phyloP scores from a whole-genome alignment of 2,113 vertebrate species.

The Lagopus leucura region DNA sequence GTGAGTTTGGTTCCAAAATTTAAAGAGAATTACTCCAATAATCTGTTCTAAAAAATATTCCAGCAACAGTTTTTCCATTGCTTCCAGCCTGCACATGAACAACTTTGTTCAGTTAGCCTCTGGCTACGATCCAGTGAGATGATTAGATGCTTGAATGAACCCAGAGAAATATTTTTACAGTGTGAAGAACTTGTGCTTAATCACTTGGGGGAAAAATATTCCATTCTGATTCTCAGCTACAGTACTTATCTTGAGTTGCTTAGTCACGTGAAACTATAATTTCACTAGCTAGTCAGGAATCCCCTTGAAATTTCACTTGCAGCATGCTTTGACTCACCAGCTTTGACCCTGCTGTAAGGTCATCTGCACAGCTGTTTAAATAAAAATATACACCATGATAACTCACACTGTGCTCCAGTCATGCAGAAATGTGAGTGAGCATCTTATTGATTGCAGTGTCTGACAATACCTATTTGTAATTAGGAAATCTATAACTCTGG shows the following conservation, averaged over 20 bases:
- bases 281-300: background rate
- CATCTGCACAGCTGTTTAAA: constrained; percentile 28
- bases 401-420: background rate
- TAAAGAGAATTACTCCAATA: background rate
- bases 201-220: background rate
- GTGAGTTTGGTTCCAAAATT: background rate
- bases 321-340: background rate
- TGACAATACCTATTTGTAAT: constrained; percentile 5
- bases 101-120: constrained; percentile 8
- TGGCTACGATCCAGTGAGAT: constrained; percentile 42
- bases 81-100: background rate
- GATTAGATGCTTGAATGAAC: constrained; percentile 39
- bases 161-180: constrained; percentile 26
- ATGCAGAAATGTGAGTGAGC: constrained; percentile 23
- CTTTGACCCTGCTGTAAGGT: constrained; percentile 10
- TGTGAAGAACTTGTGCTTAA: constrained; percentile 35
- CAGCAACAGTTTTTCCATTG: background rate
- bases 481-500: constrained; percentile 14
- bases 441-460: constrained; percentile 37
- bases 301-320: constrained; percentile 8
- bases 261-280: constrained; percentile 12
- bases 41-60: background rate
- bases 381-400: constrained; percentile 5
- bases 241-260: constrained; percentile 13
- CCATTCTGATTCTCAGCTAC: constrained; percentile 33